These are phyloP conservation scores for Pluvianellus socialis DNA, from an alignment of 2,113 vertebrate species.

Conservation along the genomic window DNA sequence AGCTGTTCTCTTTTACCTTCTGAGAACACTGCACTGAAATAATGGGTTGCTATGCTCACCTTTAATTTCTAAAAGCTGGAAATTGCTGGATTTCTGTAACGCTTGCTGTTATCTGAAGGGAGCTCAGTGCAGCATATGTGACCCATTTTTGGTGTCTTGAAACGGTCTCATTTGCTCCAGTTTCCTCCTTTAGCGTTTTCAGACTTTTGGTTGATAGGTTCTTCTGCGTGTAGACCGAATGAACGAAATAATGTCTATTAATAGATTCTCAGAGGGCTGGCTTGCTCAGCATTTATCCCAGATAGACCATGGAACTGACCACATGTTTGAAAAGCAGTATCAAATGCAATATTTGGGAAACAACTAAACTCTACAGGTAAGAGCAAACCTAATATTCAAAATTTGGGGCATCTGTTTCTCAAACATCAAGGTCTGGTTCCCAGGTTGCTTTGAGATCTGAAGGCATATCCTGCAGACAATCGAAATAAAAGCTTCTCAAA, in stretches of 20 bases:
- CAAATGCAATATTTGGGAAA: neutral
- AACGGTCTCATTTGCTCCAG: constrained; percentile 14
- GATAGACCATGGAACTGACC: neutral
- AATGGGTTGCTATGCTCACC: neutral
- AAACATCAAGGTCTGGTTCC: neutral
- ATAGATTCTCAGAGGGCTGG: neutral
- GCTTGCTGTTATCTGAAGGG: neutral
- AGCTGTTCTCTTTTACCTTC: neutral
- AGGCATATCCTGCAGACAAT: neutral
- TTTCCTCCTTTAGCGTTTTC: constrained; percentile 23
- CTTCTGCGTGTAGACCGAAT: neutral
- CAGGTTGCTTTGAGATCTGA: neutral
- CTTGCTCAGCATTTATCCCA: neutral
- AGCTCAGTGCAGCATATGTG: constrained; percentile 7
- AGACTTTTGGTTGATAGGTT: neutral
- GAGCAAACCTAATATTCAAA: neutral
- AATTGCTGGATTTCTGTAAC: neutral
- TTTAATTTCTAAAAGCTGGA: neutral
- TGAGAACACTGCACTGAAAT: neutral
- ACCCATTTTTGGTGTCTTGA: constrained; percentile 3
- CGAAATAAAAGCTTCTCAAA: neutral
- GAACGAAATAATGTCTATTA: neutral
- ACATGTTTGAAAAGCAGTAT: neutral
- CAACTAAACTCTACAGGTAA: neutral
- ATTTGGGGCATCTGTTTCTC: neutral